phyloP scores from a whole-genome alignment of 92 coral and sea anemone species.

The Epizoanthus rinbou region DNA sequence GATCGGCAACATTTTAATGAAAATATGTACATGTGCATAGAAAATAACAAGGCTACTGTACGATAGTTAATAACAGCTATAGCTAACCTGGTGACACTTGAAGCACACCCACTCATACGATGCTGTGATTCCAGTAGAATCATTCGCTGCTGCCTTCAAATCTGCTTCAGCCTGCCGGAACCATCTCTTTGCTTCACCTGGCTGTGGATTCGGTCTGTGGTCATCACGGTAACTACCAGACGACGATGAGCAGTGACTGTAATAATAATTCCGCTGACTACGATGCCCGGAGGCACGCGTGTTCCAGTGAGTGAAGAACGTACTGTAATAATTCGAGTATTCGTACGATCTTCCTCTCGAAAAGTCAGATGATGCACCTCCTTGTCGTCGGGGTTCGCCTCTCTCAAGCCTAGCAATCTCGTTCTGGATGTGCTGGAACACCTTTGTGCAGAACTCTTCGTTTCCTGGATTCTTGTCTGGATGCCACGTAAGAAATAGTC shows the following conservation, averaged over 20 bases:
- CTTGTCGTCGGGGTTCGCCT: constrained; percentile 17
- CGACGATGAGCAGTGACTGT: constrained; percentile 33
- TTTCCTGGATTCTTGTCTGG: constrained; percentile 80
- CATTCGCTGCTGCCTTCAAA: constrained; percentile 59
- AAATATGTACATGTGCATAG: background rate
- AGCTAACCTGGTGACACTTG: constrained; percentile 80
- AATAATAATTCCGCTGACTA: constrained; percentile 33
- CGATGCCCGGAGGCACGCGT: constrained; percentile 46
- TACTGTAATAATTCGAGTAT: constrained; percentile 14
- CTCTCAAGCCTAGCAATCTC: constrained; percentile 64
- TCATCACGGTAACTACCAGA: constrained; percentile 4
- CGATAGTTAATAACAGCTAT: background rate
- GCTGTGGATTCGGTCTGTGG: constrained; percentile 69
- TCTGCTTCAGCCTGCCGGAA: constrained; percentile 79
- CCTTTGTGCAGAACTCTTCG: constrained; percentile 66
- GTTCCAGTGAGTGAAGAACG: constrained; percentile 51
- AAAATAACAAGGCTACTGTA: background rate
- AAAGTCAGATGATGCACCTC: background rate
- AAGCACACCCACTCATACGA: constrained; percentile 81
- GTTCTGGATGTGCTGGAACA: constrained; percentile 64
- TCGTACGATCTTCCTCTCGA: background rate
- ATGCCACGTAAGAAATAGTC: constrained; percentile 72
- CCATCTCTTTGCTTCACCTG: constrained; percentile 78
- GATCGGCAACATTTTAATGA: background rate
- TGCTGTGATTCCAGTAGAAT: background rate